Evolutionary conservation across 2,113 vertebrate species (phyloP), one percentile per base, ranked within the genome.

Genomic region (Periophthalmus modestus): DNA sequence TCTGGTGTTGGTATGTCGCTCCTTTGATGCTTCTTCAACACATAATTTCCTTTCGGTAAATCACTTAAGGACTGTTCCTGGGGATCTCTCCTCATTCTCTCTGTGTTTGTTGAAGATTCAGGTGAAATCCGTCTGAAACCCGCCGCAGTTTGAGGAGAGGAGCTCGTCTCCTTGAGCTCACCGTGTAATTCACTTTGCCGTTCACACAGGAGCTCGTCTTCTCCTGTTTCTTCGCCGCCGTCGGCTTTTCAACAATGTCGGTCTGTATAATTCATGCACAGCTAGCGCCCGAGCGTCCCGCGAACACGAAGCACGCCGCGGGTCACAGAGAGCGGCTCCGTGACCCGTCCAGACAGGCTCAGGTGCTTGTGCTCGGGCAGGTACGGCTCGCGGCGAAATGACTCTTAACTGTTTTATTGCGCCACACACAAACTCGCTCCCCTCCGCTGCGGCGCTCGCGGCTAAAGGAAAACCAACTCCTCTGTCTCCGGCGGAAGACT

Each of bases 181-280:
- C 75, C 48, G 69, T 89, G 87, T 90, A 90, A 91, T 90, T 91
- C 85, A 86, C 78, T 81, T 82, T 90, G 91, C 89, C 88, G 77
- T 75, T 77, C 85, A 78, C 78, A 71, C 72, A 75, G 84, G 85
- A 86, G 86, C 85, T 86, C 70, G 85, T 87, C 84, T 75, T 79
- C 85, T 89, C 86, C 69, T 77, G 78, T 89, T 62, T 34, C 59
- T 81, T 89, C 69, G 82, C 91, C 82, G 87, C 88, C 87, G 89
- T 87, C 78, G 87, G 80, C 87, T 85, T 83, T 77, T 73, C 77
- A 86, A 86, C 80, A 85, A 85, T 82, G 80, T 50, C 16, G 55
- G 19, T 54, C 21, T 62, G 18, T 46, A 65, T 65, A 21, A 39
- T 52, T 39, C 47, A 47, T 71, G 72, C 70, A 71, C 65, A 61